Evolutionary conservation across 2,888 invertebrate species (phyloP).

Genomic region (Epinotia bilunana): DNA sequence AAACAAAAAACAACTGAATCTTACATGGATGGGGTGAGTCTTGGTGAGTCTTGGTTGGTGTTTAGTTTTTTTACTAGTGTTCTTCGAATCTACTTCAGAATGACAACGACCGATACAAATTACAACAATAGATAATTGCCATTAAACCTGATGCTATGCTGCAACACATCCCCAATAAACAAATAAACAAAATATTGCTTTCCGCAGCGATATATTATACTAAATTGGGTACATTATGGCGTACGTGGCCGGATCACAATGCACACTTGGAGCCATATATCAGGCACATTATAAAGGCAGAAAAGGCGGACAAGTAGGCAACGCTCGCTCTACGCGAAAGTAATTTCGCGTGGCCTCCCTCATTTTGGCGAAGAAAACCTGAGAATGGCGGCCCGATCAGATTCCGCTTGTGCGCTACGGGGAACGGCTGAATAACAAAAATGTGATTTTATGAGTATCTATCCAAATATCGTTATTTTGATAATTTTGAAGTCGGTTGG

Average conservation of each 20-base stretch:
- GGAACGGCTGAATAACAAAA: constrained; percentile 7
- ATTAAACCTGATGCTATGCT: not conserved
- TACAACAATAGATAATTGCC: not conserved
- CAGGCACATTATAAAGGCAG: constrained; percentile 64
- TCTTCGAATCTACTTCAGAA: not conserved
- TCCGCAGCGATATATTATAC: constrained; percentile 60
- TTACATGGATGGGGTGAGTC: no score
- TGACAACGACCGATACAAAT: not conserved
- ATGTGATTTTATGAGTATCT: not conserved
- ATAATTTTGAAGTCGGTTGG: not conserved
- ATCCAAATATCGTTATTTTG: not conserved
- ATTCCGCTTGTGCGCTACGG: constrained; percentile 9
- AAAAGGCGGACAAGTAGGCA: constrained; percentile 54
- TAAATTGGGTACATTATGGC: constrained; percentile 61
- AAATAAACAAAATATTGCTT: constrained; percentile 62
- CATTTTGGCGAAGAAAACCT: constrained; percentile 55
- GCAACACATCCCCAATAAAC: constrained; percentile 52
- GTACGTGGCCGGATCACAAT: constrained; percentile 65
- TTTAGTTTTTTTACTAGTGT: no score
- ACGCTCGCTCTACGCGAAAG: constrained; percentile 56
- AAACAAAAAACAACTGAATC: no score
- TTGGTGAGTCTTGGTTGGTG: no score
- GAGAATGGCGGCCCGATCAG: constrained; percentile 52
- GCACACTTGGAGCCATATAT: constrained; percentile 65
- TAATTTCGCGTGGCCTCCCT: constrained; percentile 60